A percentile compares a stretch with the other conserved stretches of the same genome.
phyloP scores from a whole-genome alignment of 2,888 invertebrate species.

The Apamea epomidion region DNA sequence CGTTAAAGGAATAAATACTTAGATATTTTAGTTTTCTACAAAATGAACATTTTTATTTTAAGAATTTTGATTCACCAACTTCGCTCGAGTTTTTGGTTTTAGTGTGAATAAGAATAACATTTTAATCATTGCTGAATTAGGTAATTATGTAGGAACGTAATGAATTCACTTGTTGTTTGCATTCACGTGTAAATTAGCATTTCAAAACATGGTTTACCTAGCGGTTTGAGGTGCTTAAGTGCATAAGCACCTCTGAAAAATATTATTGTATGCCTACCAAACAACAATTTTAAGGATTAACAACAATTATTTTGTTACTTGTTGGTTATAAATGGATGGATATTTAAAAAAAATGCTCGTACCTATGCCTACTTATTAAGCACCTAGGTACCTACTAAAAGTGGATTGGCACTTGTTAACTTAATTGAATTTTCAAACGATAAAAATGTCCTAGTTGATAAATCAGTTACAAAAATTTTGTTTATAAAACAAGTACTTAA shows the following conservation, averaged over 20 bases:
- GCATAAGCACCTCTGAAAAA: too few relatives aligned
- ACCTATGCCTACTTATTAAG: too few relatives aligned
- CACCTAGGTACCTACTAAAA: not conserved
- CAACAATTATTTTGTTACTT: not conserved
- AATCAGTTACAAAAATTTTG: not conserved
- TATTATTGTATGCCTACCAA: too few relatives aligned
- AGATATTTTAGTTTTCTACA: not conserved
- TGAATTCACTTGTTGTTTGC: slow-evolving; percentile 46
- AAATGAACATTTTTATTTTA: not conserved
- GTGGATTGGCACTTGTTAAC: not conserved
- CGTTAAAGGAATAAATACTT: not conserved
- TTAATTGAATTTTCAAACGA: not conserved
- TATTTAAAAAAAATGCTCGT: not conserved
- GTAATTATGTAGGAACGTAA: slow-evolving; percentile 19
- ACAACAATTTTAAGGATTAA: not conserved
- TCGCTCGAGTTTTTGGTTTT: not conserved
- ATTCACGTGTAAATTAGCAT: slow-evolving; percentile 51
- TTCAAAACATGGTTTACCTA: slow-evolving; percentile 39
- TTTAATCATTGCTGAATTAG: not conserved
- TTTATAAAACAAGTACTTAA: not conserved
- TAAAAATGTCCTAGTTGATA: not conserved
- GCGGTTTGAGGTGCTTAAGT: not conserved
- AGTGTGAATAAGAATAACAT: not conserved
- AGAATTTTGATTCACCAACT: not conserved
- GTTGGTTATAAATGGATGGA: not conserved